Evolutionary conservation across 2,797 vertebrate species (phyloP).

Genomic region (Chloroceryle amazona): DNA sequence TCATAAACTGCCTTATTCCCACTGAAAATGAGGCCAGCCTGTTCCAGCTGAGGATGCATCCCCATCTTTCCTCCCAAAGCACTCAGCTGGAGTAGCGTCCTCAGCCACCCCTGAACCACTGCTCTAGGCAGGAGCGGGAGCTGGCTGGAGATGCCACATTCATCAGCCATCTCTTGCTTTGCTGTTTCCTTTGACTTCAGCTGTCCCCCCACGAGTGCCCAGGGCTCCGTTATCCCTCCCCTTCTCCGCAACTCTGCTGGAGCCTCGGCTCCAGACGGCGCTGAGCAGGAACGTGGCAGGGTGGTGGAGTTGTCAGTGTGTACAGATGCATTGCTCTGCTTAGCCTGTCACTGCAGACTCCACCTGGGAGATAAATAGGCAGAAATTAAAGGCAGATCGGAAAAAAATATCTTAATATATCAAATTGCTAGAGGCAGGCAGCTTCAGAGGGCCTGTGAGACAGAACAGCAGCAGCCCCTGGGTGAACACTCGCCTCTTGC

Average conservation of each 20-base stretch:
- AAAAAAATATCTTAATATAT: conserved; percentile 55
- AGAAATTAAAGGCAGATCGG: conserved; percentile 56
- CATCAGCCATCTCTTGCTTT: background rate
- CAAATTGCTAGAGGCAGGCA: conserved; percentile 15
- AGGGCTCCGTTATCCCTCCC: background rate
- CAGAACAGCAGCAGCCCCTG: conserved; percentile 24
- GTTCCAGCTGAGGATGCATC: background rate
- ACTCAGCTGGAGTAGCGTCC: background rate
- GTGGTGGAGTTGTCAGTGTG: background rate
- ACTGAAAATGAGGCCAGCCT: fast-evolving
- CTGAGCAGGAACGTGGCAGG: background rate
- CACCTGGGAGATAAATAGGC: conserved; percentile 61
- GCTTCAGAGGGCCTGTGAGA: conserved; percentile 49
- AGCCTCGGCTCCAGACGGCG: background rate
- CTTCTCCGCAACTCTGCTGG: background rate
- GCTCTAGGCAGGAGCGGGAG: background rate
- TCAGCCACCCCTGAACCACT: background rate
- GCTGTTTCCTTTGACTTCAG: background rate
- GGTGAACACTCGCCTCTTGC: background rate
- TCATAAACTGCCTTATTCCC: background rate
- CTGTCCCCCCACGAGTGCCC: background rate
- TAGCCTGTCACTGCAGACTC: conserved; percentile 28
- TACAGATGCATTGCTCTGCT: background rate
- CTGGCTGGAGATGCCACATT: background rate
- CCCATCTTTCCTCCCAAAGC: background rate